A percentile compares a stretch with the other conserved stretches of the same genome.
These are phyloP conservation scores for Cephalopachus bancanus DNA, from an alignment of 2,797 vertebrate species.

Conservation along the genomic window DNA sequence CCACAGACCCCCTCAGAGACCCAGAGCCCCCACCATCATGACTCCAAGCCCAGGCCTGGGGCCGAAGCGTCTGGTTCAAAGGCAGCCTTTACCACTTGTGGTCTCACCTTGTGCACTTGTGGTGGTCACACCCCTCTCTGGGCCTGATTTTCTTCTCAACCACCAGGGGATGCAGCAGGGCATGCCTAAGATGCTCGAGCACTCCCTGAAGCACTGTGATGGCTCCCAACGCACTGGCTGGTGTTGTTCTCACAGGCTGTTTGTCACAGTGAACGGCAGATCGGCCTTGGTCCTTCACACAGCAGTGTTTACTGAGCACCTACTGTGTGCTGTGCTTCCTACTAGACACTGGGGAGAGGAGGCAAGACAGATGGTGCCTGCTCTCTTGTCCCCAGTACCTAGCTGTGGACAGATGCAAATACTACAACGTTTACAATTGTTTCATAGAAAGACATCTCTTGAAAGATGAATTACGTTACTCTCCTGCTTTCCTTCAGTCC, in stretches of 20 bases:
- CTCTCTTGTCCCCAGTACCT: not conserved
- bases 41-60: not conserved
- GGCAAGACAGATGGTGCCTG: not conserved
- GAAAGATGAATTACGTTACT: not conserved
- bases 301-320: not conserved
- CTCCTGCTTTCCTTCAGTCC: not conserved
- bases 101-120: too few species aligned
- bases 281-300: too few species aligned
- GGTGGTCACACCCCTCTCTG: not conserved
- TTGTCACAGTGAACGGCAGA: not conserved
- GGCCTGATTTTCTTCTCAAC: not conserved
- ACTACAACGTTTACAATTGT: not conserved
- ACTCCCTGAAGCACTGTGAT: accelerated
- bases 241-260: not conserved
- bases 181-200: not conserved
- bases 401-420: not conserved
- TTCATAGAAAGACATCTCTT: not conserved
- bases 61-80: not conserved
- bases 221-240: not conserved
- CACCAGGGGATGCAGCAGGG: not conserved
- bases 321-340: not conserved
- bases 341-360: not conserved
- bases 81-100: not conserved
- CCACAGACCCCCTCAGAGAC: not conserved
- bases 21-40: accelerated